Conservation (phyloP, 1,140 invertebrate genomes). For the Ceratitis capitata region DNA sequence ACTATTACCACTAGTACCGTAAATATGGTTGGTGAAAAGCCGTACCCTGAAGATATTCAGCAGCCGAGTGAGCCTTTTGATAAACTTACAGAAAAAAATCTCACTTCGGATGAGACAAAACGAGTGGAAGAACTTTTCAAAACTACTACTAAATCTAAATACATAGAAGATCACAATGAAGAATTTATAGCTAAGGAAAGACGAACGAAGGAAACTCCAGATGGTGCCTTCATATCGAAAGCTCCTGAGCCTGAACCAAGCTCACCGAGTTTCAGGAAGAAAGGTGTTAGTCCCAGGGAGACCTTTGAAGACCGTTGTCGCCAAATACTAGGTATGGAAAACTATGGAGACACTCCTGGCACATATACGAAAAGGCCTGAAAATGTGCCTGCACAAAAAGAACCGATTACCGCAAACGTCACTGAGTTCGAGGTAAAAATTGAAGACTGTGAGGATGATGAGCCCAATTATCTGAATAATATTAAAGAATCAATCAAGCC, state of each 20-base stretch:
- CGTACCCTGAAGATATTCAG: neutral
- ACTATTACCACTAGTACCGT: neutral
- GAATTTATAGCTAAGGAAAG: conserved; percentile 58
- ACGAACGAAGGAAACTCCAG: conserved; percentile 48
- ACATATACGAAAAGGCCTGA: conserved; percentile 40
- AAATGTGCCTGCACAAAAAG: conserved; percentile 40
- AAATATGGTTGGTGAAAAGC: neutral
- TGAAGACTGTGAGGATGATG: conserved; percentile 58
- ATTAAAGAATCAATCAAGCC: conserved; percentile 38
- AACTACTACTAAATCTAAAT: conserved; percentile 16
- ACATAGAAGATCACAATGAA: conserved; percentile 50
- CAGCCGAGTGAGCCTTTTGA: neutral
- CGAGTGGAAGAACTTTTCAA: conserved; percentile 30
- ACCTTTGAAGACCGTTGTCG: conserved; percentile 77
- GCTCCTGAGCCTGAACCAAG: conserved; percentile 48
- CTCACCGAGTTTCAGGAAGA: conserved; percentile 49
- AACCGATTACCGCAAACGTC: neutral
- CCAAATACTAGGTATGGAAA: conserved; percentile 72
- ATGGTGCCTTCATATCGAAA: conserved; percentile 57
- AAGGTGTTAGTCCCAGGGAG: conserved; percentile 67
- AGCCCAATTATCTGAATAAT: conserved; percentile 46
- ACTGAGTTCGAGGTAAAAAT: conserved; percentile 55
- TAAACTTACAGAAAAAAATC: neutral
- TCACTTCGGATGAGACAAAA: neutral
- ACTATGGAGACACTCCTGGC: conserved; percentile 60